Percentiles rank a stretch among this genome's conserved stretches.
Evolutionary conservation across 2,113 vertebrate species (phyloP).

Genomic region (Grammomys dolichurus): DNA sequence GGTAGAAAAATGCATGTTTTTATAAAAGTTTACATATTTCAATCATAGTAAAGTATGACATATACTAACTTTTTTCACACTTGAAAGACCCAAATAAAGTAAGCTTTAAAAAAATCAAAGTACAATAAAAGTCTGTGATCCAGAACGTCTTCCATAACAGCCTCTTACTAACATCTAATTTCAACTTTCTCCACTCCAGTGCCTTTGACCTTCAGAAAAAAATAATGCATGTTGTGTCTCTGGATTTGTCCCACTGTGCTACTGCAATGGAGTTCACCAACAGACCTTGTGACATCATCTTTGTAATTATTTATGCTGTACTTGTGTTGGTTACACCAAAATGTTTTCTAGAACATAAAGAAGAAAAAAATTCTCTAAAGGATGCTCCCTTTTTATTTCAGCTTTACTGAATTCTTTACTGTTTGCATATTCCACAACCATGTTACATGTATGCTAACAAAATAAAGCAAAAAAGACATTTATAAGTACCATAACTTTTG

Average conservation of each 20-base stretch:
- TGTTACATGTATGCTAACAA: conserved; percentile 11
- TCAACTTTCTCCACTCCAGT: conserved; percentile 84
- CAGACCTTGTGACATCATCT: conserved; percentile 78
- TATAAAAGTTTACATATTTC: conserved; percentile 75
- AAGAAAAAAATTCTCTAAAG: conserved; percentile 21
- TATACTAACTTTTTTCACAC: conserved; percentile 74
- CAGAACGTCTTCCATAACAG: conserved; percentile 84
- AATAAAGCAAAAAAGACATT: neutral
- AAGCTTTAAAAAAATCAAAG: conserved; percentile 77
- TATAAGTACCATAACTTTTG: neutral
- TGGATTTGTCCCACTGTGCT: conserved; percentile 84
- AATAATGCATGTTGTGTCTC: conserved; percentile 87
- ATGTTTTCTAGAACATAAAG: conserved; percentile 59
- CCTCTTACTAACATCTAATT: conserved; percentile 87
- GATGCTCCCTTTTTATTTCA: neutral
- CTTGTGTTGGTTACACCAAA: neutral
- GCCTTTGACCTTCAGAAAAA: conserved; percentile 88
- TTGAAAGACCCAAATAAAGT: conserved; percentile 74
- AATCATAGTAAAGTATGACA: conserved; percentile 65
- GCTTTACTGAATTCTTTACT: neutral
- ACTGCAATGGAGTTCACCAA: conserved; percentile 82
- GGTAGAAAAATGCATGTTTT: conserved; percentile 51
- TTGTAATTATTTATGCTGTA: conserved; percentile 73
- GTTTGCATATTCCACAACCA: neutral
- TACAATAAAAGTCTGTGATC: conserved; percentile 83